Evolutionary conservation across 2,888 invertebrate genomes (phyloP).

Genomic region (Habroteleia sp.): DNA sequence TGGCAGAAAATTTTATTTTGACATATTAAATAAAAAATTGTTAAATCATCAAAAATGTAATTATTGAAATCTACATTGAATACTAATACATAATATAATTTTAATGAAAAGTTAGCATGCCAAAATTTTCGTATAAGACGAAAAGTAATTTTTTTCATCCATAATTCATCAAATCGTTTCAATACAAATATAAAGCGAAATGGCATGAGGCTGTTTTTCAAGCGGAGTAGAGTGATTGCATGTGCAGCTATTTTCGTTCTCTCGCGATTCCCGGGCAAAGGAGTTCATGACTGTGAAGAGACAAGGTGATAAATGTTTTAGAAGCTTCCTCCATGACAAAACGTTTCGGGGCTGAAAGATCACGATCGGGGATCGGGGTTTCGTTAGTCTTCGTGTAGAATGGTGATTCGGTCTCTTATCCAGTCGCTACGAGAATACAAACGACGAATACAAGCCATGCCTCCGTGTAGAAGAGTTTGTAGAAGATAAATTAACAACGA

Average conservation of each 20-base stretch:
- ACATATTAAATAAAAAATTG: no score
- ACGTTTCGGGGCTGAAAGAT: constrained; percentile 63
- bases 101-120: neutral
- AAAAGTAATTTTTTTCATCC: constrained; percentile 26
- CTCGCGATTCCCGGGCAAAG: constrained; percentile 45
- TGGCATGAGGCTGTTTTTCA: constrained; percentile 50
- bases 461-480: constrained; percentile 53
- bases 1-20: no score
- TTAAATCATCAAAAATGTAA: no score
- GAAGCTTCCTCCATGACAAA: constrained; percentile 64
- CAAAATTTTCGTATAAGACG: constrained; percentile 1
- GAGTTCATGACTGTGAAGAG: constrained; percentile 62
- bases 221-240: constrained; percentile 62
- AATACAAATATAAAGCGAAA: constrained; percentile 49
- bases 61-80: no score
- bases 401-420: constrained; percentile 66
- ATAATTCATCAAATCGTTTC: constrained; percentile 49
- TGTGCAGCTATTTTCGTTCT: constrained; percentile 58
- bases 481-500: constrained; percentile 65
- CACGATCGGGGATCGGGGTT: constrained; percentile 58
- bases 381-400: constrained; percentile 62
- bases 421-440: constrained; percentile 64
- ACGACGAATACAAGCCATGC: constrained; percentile 62
- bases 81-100: no score
- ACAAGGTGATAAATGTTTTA: constrained; percentile 65